Base-by-base conservation (phyloP, 2,888 invertebrate species). In the Podotricha telesiphe region DNA sequence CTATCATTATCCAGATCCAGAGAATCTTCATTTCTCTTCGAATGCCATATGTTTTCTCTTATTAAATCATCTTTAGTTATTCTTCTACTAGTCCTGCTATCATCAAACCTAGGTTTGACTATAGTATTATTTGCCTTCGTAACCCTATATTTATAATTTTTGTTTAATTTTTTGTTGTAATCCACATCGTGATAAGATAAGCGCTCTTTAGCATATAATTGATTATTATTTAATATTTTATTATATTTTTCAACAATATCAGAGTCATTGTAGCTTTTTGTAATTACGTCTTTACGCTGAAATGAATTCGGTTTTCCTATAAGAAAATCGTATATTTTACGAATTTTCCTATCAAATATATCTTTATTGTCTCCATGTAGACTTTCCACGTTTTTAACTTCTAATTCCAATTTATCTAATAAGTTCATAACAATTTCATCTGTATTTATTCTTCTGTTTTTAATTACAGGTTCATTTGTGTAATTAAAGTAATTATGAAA, bases 301-400 rank as follows among this genome's bases (percentile, higher is more conserved):
- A 50, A 11, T 11, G 59, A 37, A 42, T 64, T 62, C 11, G 51
- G 13, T 48, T 74, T 51, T 55, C 61, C 65, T 40, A 71, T 17
- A 58, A 75, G 50, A 68, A 70, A 64, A 22, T 72, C 65, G 20
- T 90, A 90, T 68, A 91, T 88, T 81, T 86, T 86, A 67, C 86
- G 81, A 20, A 91, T 81, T 79, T 86, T 90, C 2, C 79, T 82
- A 76, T 90, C 85, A 71, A 90, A 82, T 58, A 88, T 74, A 74
- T 85, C 80, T 76, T 85, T 89, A 72, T 86, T 84, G 10, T 71
- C 78, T 8, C 78, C 82, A 68, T 81, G 78, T 15, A 90, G 74
- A 65, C n/a, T n/a, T n/a, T 88, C 80, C 40, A 85, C 77, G 67
- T 86, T 81, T 64, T 83, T 85, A 0, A 88, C 82, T 83, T 89